Evolutionary conservation across 2,113 vertebrate species (phyloP), one percentile per base, ranked within the genome.

Genomic region (Chaetodon auriga): DNA sequence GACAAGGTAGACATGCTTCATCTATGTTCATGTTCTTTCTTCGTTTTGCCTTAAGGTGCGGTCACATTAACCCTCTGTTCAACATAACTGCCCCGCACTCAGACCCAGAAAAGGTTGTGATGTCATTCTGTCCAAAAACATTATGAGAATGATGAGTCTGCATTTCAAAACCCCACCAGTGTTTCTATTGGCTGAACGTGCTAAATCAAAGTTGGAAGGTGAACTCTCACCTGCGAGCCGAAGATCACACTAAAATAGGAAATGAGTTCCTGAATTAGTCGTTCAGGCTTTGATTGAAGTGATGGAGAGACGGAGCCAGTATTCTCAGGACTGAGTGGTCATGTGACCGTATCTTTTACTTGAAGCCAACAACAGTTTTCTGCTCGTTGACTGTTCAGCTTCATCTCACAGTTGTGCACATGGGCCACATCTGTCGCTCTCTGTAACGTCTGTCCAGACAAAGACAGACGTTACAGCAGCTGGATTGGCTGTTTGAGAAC

Each of bases 21-120:
- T 57, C 41, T 0, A 5, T 45, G 30, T 45, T 75, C 60, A 30
- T 19, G 62, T 41, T 11, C 15, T 30, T 25, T 0, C 21, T 68
- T 53, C 30, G 30, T 80, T 53, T 36, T 57, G 54, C 35, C 65
- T 79, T 35, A 25, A 80, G 80, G 75, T 72, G 30, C 23, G 5
- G 48, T 58, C 79, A 68, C 69, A 41, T 23, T 2, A 10, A 5
- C 55, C 10, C 16, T 7, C 7, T 13, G 12, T 62, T 12, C 65
- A 66, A 5, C 23, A 54, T 2, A 55, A 3, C 38, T 41, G 36
- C 36, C 30, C 19, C 7, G 5, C 45, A 1, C 13, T 51, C 45
- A 18, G 19, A 11, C 9, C 25, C 2, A 15, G 2, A 2, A 19
- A 0, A 18, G 23, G 43, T n/a, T 1, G 45, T n/a, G 21, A 21